These are phyloP conservation scores for Rhagoletis pomonella DNA, from an alignment of 1,140 invertebrate species.

Conservation along the genomic window DNA sequence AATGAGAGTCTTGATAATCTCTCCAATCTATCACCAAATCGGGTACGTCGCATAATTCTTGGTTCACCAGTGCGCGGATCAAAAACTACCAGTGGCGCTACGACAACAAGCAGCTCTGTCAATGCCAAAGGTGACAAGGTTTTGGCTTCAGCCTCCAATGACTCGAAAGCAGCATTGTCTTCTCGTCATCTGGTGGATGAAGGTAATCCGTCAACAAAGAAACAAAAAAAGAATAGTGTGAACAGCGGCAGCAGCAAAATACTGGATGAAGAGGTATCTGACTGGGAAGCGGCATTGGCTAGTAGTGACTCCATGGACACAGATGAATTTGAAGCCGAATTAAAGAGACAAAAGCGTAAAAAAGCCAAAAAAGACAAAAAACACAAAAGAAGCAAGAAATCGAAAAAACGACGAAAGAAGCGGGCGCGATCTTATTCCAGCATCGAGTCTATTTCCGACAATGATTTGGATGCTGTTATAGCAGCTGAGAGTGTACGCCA, in stretches of 20 bases:
- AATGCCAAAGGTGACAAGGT: conserved; percentile 18
- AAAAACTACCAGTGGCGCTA: neutral
- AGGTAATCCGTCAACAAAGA: neutral
- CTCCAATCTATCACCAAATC: conserved; percentile 58
- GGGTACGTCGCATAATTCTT: conserved; percentile 58
- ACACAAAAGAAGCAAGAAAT: conserved; percentile 80
- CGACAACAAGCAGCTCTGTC: neutral
- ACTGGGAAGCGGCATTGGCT: conserved; percentile 61
- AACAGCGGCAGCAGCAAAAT: conserved; percentile 23
- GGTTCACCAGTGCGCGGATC: conserved; percentile 57
- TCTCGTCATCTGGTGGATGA: conserved; percentile 17
- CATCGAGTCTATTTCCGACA: conserved; percentile 78
- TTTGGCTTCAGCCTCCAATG: neutral
- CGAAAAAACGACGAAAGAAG: conserved; percentile 81
- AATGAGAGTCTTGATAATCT: conserved; percentile 58
- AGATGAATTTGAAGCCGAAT: conserved; percentile 70
- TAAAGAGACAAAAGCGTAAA: conserved; percentile 75
- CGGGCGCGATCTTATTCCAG: conserved; percentile 80
- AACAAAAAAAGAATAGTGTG: conserved; percentile 44
- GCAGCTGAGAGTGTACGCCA: conserved; percentile 59
- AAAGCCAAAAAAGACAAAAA: conserved; percentile 81
- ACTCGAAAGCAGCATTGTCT: neutral
- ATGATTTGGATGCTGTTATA: conserved; percentile 74
- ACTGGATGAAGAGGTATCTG: conserved; percentile 56
- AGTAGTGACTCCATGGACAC: conserved; percentile 70